These are phyloP conservation scores for Paramormyrops kingsleyae DNA, from an alignment of 2,113 vertebrate genomes.

Conservation along the genomic window DNA sequence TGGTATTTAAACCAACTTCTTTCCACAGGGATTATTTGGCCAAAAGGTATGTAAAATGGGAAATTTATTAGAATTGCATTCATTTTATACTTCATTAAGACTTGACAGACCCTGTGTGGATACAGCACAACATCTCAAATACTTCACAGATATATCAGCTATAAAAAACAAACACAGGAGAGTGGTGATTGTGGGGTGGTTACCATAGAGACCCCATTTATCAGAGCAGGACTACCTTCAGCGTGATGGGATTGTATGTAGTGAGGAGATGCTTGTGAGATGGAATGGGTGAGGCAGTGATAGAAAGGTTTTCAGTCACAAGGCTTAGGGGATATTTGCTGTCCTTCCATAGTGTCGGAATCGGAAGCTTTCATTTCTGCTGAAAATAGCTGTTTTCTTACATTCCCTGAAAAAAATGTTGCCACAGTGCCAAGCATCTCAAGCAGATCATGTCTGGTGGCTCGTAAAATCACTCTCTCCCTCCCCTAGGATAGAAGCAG, in stretches of 20 bases:
- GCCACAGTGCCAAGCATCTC: background rate
- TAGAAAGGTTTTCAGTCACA: background rate
- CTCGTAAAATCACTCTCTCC: background rate
- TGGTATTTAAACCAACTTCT: constrained; percentile 13
- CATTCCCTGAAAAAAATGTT: background rate
- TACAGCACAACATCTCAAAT: background rate
- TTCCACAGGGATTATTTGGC: constrained; percentile 62
- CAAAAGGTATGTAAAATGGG: constrained; percentile 55
- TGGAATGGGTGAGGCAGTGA: background rate
- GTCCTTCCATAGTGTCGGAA: background rate
- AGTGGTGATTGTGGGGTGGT: background rate
- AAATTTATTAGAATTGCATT: background rate
- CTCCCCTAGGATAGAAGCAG: background rate
- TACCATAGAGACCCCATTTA: background rate
- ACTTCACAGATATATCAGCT: background rate
- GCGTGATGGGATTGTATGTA: background rate
- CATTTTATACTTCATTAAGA: background rate
- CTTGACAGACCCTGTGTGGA: background rate
- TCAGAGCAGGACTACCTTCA: background rate
- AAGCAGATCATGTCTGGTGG: background rate
- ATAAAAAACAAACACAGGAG: background rate
- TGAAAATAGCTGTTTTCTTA: background rate
- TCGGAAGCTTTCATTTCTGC: background rate
- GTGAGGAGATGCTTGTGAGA: background rate
- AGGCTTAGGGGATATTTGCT: background rate